Conservation (phyloP, 1,140 invertebrate species). For the Drosophila kikkawai region DNA sequence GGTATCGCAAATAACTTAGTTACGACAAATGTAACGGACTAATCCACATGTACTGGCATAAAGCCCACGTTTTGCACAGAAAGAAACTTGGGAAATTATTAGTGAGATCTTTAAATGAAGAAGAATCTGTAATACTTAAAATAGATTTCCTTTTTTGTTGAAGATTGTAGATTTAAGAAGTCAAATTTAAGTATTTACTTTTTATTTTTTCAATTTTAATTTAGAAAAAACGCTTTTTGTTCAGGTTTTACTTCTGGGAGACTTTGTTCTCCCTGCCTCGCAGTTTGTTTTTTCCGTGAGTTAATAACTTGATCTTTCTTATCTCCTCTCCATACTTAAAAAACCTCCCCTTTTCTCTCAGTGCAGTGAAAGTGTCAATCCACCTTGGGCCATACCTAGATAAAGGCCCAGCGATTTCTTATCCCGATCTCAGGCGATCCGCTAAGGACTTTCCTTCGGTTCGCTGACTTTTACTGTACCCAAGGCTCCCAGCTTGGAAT, state of each 20-base stretch:
- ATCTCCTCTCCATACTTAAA: not conserved
- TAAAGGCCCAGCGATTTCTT: slow-evolving; percentile 9
- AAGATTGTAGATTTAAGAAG: too few relatives aligned
- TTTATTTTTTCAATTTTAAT: too few relatives aligned
- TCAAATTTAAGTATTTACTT: too few relatives aligned
- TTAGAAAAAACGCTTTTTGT: too few relatives aligned
- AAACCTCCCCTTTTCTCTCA: slow-evolving; percentile 7
- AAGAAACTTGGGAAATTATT: not conserved
- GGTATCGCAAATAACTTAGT: slow-evolving; percentile 42
- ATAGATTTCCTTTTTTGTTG: too few relatives aligned
- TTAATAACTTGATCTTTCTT: too few relatives aligned
- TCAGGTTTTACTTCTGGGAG: too few relatives aligned
- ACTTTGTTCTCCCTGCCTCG: too few relatives aligned
- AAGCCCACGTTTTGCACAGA: slow-evolving; percentile 6
- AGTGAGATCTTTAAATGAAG: too few relatives aligned
- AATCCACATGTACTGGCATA: slow-evolving; percentile 10
- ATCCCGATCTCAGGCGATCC: slow-evolving; percentile 16
- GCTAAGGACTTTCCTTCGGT: slow-evolving; percentile 32
- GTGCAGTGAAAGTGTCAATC: slow-evolving; percentile 42
- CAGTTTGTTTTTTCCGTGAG: too few relatives aligned
- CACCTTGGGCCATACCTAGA: slow-evolving; percentile 20
- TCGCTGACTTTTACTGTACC: slow-evolving; percentile 60
- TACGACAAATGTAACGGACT: slow-evolving; percentile 53
- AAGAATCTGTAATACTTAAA: too few relatives aligned
- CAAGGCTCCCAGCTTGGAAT: slow-evolving; percentile 48